Base-by-base conservation (phyloP, 2,888 invertebrate genomes). In the Venustoraphidia nigricollis region DNA sequence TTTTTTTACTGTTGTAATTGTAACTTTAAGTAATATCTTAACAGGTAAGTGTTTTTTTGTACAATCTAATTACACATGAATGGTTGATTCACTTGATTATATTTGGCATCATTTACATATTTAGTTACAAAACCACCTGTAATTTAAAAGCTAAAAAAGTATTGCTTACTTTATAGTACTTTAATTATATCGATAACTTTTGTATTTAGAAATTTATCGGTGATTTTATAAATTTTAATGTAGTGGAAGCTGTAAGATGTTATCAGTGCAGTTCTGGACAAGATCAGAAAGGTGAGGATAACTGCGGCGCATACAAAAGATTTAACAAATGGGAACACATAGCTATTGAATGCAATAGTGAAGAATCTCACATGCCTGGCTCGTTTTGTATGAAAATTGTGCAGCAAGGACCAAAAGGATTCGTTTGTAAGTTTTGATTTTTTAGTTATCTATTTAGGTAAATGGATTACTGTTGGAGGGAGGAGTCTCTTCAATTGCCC, bases 331-430 rank as follows among this genome's bases (percentile, higher is more conserved):
- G 83, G 10, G 79, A 83, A 53, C 88, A 95, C 63, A 87, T 93
- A 55, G 80, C 94, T 9, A 83, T 94, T 2, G 94, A 96, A 60
- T 96, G 96, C 64, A 89, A 83, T 61, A 91, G 87, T 61, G 93
- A 93, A 61, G 94, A 95, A 65, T 91, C 93, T 39, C 79, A 88
- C 55, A 88, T 89, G 70, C 94, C 94, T 17, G 96, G 95, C 8
- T 90, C 93, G 3, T 95, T 96, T 66, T 96, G 96, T 65, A 89
- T 94, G 76, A 96, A 96, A 71, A 76, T 89, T 27, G 86, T 90
- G 2, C 90, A 92, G 59, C 95, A 96, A 64, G 87, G 95, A 50
- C 94, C 94, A 0, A 81, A 84, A 63, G 92, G 92, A 53, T 93
- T 92, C 62, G 87, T 93, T 60, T 96, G 95, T 94, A 73, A 81